Conservation (phyloP, 2,888 invertebrate genomes). For the Aplocera efformata region DNA sequence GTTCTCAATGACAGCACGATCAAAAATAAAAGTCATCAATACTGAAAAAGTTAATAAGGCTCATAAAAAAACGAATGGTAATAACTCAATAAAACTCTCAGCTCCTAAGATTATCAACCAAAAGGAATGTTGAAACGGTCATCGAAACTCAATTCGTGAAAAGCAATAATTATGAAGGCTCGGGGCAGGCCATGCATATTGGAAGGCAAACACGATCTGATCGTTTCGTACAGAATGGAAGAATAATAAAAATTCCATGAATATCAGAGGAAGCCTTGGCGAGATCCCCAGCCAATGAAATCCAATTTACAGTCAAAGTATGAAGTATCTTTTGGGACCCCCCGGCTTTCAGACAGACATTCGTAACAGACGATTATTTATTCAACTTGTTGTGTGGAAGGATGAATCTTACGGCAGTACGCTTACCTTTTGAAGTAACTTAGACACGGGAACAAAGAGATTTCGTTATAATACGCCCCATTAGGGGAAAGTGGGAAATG, state of each 20-base stretch:
- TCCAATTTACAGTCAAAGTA: slow-evolving; percentile 37
- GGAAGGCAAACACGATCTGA: slow-evolving; percentile 17
- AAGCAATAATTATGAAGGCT: too few species aligned
- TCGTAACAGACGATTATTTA: slow-evolving; percentile 34
- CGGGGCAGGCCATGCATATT: slow-evolving; percentile 6
- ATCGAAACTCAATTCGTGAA: too few species aligned
- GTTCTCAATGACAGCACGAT: too few species aligned
- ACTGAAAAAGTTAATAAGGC: too few species aligned
- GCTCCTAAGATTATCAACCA: too few species aligned
- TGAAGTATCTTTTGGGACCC: slow-evolving; percentile 21
- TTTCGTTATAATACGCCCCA: slow-evolving; percentile 20
- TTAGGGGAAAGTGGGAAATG: slow-evolving; percentile 13
- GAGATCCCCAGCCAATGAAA: slow-evolving; percentile 30
- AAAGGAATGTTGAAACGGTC: too few species aligned
- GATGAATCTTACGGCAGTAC: slow-evolving; percentile 33
- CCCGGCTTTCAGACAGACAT: slow-evolving; percentile 24
- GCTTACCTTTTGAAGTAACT: slow-evolving; percentile 23
- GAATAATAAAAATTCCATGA: slow-evolving; percentile 24
- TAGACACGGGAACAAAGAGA: slow-evolving; percentile 16
- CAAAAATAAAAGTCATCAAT: too few species aligned
- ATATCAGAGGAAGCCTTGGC: slow-evolving; percentile 24
- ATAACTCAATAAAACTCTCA: too few species aligned
- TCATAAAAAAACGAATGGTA: too few species aligned
- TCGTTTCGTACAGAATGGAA: slow-evolving; percentile 16
- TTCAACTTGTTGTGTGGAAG: slow-evolving; percentile 32